phyloP scores from a whole-genome alignment of 2,113 vertebrate genomes.

The Sprattus sprattus region DNA sequence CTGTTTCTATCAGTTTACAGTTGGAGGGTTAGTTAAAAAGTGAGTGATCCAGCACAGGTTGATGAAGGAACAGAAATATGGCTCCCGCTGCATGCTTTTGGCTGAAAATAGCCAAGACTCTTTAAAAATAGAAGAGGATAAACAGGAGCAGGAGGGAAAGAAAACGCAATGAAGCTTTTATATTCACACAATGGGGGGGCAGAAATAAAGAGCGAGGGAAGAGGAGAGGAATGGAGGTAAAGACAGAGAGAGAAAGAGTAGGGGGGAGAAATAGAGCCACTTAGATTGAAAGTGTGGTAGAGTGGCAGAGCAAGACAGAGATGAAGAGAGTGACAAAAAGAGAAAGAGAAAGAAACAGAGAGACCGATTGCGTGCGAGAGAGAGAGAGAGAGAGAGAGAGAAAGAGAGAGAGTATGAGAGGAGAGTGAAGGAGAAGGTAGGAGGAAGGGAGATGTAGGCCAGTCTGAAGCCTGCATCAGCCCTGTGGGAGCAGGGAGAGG shows the following conservation, averaged over 20 bases:
- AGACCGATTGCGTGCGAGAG: not conserved
- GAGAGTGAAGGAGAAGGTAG: not conserved
- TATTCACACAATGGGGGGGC: not conserved
- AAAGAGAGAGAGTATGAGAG: not conserved
- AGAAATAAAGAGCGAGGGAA: not conserved
- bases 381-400: not conserved
- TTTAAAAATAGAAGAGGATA: not conserved
- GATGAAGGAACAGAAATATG: not conserved
- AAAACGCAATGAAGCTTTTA: not conserved
- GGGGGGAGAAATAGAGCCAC: not conserved
- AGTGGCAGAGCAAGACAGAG: not conserved
- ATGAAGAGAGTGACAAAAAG: not conserved
- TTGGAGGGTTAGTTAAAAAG: not conserved
- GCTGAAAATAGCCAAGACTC: not conserved
- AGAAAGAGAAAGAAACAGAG: not conserved
- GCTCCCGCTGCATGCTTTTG: not conserved
- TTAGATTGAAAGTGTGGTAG: not conserved
- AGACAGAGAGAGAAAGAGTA: not conserved
- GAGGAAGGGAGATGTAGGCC: not conserved
- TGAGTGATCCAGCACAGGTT: not conserved
- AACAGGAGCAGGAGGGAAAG: not conserved
- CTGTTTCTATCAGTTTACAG: not conserved
- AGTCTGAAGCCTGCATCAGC: constrained; percentile 8
- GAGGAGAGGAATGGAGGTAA: not conserved
- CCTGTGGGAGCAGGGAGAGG: not conserved